These are phyloP conservation scores for Muschampia plurimacula DNA, from an alignment of 2,888 invertebrate genomes.

Conservation along the genomic window DNA sequence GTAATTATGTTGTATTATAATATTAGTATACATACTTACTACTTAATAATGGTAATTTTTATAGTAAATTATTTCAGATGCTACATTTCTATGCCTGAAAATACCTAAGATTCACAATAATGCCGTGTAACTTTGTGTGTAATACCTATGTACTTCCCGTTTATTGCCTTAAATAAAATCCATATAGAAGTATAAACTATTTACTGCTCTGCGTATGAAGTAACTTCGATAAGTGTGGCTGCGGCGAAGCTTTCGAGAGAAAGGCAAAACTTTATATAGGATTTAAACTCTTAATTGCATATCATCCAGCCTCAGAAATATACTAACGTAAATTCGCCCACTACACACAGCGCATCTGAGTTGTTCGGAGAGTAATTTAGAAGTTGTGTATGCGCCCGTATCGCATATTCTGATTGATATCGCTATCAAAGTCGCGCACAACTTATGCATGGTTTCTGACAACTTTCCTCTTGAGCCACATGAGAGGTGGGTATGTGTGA, in stretches of 20 bases:
- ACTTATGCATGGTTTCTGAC: conserved; percentile 64
- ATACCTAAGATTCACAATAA: too few relatives aligned
- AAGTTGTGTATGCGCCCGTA: conserved; percentile 29
- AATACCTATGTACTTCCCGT: too few relatives aligned
- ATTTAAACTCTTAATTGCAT: conserved; percentile 12
- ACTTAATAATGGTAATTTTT: too few relatives aligned
- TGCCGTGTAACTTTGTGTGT: too few relatives aligned
- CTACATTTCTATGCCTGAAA: too few relatives aligned
- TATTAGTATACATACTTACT: too few relatives aligned
- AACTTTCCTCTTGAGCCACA: conserved; percentile 60
- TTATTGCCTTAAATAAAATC: too few relatives aligned
- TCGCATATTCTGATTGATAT: conserved; percentile 57
- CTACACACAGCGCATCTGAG: conserved; percentile 43
- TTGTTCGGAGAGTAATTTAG: conserved; percentile 29
- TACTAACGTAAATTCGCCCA: conserved; percentile 31
- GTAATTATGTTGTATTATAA: too few relatives aligned
- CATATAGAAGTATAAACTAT: too few relatives aligned
- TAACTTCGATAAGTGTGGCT: not conserved
- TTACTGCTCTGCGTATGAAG: not conserved
- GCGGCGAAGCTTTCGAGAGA: not conserved
- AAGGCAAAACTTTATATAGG: not conserved
- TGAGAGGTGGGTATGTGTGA: conserved; percentile 9
- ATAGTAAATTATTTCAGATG: too few relatives aligned
- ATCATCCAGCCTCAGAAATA: conserved; percentile 20
- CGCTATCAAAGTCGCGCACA: conserved; percentile 53